Percentiles rank a stretch among this genome's conserved stretches.
Conservation (phyloP, 2,113 vertebrate genomes). For the Telmatochromis sp. region DNA sequence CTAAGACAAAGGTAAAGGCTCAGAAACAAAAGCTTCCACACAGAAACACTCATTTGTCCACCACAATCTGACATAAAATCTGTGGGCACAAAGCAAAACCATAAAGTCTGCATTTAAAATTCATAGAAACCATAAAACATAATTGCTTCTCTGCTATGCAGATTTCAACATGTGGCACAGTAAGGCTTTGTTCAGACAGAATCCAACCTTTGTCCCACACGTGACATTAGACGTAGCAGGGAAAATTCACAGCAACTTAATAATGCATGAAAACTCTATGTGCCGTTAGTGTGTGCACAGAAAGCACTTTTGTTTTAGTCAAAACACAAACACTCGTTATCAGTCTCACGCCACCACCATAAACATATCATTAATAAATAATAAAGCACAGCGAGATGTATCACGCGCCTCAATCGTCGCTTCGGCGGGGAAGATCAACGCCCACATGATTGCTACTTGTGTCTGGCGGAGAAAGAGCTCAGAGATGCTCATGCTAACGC, state of each 20-base stretch:
- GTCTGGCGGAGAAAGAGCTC: neutral
- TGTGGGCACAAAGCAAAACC: neutral
- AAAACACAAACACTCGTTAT: neutral
- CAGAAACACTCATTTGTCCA: neutral
- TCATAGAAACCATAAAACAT: neutral
- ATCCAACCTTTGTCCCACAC: neutral
- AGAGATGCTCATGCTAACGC: neutral
- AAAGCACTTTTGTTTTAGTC: neutral
- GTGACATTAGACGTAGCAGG: neutral
- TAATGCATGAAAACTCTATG: conserved; percentile 1
- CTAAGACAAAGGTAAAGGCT: neutral
- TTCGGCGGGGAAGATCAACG: neutral
- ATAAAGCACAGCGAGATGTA: neutral
- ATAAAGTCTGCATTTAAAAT: neutral
- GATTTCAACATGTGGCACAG: neutral
- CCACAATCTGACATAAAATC: neutral
- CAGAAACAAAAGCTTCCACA: neutral
- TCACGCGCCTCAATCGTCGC: neutral
- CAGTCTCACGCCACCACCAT: neutral
- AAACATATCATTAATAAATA: conserved; percentile 33
- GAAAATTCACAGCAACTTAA: neutral
- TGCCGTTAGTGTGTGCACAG: neutral
- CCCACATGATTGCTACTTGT: neutral
- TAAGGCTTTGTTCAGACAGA: conserved; percentile 19
- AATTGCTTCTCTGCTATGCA: conserved; percentile 17